These are phyloP conservation scores for Apostichopus leukothele DNA, from an alignment of 53 echinoderm and acorn worm genomes.

Conservation along the genomic window DNA sequence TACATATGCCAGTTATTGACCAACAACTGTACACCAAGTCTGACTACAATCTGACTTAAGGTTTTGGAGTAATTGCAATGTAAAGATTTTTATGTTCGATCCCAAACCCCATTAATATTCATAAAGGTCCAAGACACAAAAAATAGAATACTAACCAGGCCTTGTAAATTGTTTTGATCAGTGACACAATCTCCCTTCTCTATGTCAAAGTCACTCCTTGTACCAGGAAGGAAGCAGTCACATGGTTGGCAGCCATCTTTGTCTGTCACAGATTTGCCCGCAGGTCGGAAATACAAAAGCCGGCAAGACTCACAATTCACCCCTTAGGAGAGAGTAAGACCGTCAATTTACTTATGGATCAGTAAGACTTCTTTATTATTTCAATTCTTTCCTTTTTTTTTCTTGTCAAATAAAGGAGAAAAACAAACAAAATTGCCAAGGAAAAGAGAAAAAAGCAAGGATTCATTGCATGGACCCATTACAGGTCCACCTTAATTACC, in stretches of 20 bases:
- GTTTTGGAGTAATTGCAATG: too few species aligned
- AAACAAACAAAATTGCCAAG: not conserved
- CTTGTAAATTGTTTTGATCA: conserved; percentile 49
- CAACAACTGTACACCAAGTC: too few species aligned
- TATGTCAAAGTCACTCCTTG: conserved; percentile 70
- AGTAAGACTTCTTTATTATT: too few species aligned
- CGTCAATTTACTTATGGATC: not conserved
- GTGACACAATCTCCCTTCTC: conserved; percentile 78
- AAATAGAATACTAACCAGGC: conserved; percentile 56
- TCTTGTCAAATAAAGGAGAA: not conserved
- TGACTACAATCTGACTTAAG: too few species aligned
- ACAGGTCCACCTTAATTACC: too few species aligned
- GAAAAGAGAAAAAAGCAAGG: not conserved
- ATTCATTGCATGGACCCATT: too few species aligned
- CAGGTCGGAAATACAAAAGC: conserved; percentile 73
- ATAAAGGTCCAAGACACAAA: too few species aligned
- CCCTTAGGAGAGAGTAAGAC: conserved; percentile 30
- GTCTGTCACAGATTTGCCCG: conserved; percentile 53
- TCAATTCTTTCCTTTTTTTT: not conserved
- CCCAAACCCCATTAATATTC: too few species aligned
- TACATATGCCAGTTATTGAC: too few species aligned
- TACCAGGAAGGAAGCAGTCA: conserved; percentile 76
- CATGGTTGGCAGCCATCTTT: conserved; percentile 80
- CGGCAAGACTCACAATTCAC: conserved; percentile 75
- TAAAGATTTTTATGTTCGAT: too few species aligned